Evolutionary conservation across 2,888 invertebrate genomes (phyloP).

Genomic region (Athetis lepigone): DNA sequence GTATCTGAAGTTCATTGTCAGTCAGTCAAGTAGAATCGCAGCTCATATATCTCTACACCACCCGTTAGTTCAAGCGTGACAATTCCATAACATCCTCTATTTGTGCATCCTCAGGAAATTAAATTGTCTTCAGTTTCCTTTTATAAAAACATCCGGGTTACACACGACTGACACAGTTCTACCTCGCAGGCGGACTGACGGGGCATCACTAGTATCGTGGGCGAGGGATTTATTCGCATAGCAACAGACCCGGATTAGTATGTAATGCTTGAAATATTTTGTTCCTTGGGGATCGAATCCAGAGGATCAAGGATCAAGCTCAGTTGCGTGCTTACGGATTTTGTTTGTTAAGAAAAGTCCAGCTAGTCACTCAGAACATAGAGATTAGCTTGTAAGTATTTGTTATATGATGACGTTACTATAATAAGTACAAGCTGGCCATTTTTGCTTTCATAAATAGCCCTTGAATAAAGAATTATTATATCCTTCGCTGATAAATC

Average conservation of each 20-base stretch:
- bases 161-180: conserved; percentile 19
- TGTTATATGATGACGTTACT: no score
- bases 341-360: no score
- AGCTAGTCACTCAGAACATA: no score
- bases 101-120: conserved; percentile 50
- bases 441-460: no score
- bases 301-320: neutral
- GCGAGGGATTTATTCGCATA: neutral
- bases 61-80: conserved; percentile 7
- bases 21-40: no score
- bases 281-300: neutral
- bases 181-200: conserved; percentile 1
- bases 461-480: no score
- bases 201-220: neutral
- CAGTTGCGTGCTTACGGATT: no score
- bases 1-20: neutral
- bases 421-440: no score
- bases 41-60: neutral
- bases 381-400: no score
- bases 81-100: conserved; percentile 15
- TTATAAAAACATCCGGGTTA: conserved; percentile 29
- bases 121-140: conserved; percentile 35
- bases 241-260: neutral
- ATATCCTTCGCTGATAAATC: no score
- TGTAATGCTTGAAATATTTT: neutral